phyloP scores from a whole-genome alignment of 1,140 invertebrate genomes.

The Drosophila saltans region DNA sequence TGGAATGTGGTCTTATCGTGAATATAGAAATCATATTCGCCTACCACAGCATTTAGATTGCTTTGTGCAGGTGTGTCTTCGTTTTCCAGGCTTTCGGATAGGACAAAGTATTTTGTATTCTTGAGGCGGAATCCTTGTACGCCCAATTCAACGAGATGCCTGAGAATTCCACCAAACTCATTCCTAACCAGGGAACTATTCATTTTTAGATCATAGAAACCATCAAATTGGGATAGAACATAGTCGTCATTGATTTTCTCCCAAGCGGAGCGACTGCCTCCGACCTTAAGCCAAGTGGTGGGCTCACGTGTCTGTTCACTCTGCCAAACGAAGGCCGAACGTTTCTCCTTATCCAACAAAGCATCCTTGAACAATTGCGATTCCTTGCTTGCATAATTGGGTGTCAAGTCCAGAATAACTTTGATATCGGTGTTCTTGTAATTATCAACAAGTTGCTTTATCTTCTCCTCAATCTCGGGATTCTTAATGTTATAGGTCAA shows the following conservation, averaged over 20 bases:
- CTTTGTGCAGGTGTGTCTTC: constrained; percentile 80
- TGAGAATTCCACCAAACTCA: constrained; percentile 87
- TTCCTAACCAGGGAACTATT: constrained; percentile 85
- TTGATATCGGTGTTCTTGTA: constrained; percentile 60
- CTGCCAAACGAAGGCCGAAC: constrained; percentile 69
- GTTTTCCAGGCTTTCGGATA: constrained; percentile 84
- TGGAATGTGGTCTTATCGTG: constrained; percentile 86
- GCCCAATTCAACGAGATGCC: constrained; percentile 88
- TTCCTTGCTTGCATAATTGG: constrained; percentile 83
- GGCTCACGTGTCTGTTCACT: constrained; percentile 80
- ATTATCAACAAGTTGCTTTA: constrained; percentile 59
- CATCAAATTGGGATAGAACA: constrained; percentile 86
- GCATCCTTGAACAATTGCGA: constrained; percentile 81
- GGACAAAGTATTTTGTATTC: constrained; percentile 87
- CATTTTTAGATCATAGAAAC: constrained; percentile 88
- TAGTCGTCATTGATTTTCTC: constrained; percentile 84
- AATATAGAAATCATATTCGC: constrained; percentile 85
- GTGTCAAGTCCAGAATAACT: constrained; percentile 84
- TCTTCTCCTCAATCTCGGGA: constrained; percentile 60
- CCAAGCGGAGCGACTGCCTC: constrained; percentile 86
- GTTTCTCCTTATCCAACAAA: constrained; percentile 67
- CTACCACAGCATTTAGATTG: constrained; percentile 60
- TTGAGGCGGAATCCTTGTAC: constrained; percentile 90
- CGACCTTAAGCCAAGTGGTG: constrained; percentile 89
- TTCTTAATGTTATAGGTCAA: constrained; percentile 68